Percentiles rank a stretch among this genome's conserved stretches.
These are phyloP conservation scores for Mechanitis messenoides DNA, from an alignment of 2,888 invertebrate species.

Conservation along the genomic window DNA sequence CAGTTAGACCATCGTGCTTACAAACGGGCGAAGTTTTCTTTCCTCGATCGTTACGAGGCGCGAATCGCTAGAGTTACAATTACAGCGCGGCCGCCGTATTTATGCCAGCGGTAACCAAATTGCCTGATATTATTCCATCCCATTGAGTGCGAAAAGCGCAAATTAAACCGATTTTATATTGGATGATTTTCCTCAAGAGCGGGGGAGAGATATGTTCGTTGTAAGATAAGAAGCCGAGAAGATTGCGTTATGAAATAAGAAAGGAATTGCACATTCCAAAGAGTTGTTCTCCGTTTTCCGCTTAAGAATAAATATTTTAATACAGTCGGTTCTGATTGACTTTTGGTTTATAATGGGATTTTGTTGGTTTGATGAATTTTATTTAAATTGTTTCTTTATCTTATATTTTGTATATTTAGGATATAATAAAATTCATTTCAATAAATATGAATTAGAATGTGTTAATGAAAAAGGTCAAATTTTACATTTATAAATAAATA, in stretches of 20 bases:
- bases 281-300: slow-evolving; percentile 55
- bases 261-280: slow-evolving; percentile 69
- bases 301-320: slow-evolving; percentile 56
- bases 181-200: slow-evolving; percentile 73
- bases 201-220: slow-evolving; percentile 73
- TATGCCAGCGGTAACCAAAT: slow-evolving; percentile 77
- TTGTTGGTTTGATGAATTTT: slow-evolving; percentile 9
- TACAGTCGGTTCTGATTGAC: slow-evolving; percentile 35
- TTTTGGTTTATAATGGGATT: slow-evolving; percentile 24
- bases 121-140: slow-evolving; percentile 77
- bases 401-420: slow-evolving; percentile 7
- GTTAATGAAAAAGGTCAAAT: too few relatives aligned
- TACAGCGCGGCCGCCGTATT: slow-evolving; percentile 74
- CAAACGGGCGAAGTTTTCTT: slow-evolving; percentile 72
- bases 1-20: slow-evolving; percentile 49
- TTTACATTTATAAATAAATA: too few relatives aligned
- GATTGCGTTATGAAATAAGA: slow-evolving; percentile 77
- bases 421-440: too few relatives aligned
- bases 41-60: slow-evolving; percentile 73
- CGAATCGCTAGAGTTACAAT: slow-evolving; percentile 75
- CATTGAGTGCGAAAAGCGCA: slow-evolving; percentile 78
- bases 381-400: not conserved
- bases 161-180: slow-evolving; percentile 78
- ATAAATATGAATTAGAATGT: too few relatives aligned
- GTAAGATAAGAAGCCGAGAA: slow-evolving; percentile 72